Conservation (phyloP, 2,113 vertebrate genomes). For the Pluvianellus socialis region DNA sequence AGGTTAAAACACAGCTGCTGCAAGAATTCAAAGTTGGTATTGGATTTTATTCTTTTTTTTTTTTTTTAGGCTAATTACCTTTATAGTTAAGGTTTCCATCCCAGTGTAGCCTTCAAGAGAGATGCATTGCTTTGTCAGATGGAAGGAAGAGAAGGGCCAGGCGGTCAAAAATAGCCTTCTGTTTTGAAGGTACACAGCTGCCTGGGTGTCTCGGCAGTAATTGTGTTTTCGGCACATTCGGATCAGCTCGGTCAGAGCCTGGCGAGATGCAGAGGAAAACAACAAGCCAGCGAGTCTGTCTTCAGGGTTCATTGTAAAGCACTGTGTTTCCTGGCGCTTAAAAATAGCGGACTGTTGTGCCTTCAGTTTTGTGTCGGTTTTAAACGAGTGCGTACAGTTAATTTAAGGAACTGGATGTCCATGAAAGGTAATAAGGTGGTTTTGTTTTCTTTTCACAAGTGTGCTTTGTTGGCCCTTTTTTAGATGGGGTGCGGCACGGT, state of each 20-base stretch:
- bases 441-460: neutral
- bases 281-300: neutral
- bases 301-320: neutral
- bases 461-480: neutral
- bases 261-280: neutral
- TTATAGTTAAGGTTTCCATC: neutral
- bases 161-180: neutral
- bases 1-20: neutral
- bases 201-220: neutral
- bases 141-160: neutral
- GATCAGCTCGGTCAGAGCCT: fast-evolving
- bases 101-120: neutral
- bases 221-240: neutral
- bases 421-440: neutral
- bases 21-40: neutral
- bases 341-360: neutral
- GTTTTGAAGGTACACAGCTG: neutral
- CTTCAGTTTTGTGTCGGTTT: neutral
- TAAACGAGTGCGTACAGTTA: neutral
- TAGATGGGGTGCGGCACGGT: neutral
- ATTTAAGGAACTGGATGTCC: neutral
- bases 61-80: neutral
- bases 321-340: neutral
- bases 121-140: neutral
- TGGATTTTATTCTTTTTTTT: neutral